phyloP scores from a whole-genome alignment of 2,888 invertebrate species.

The Spilarctia lutea region DNA sequence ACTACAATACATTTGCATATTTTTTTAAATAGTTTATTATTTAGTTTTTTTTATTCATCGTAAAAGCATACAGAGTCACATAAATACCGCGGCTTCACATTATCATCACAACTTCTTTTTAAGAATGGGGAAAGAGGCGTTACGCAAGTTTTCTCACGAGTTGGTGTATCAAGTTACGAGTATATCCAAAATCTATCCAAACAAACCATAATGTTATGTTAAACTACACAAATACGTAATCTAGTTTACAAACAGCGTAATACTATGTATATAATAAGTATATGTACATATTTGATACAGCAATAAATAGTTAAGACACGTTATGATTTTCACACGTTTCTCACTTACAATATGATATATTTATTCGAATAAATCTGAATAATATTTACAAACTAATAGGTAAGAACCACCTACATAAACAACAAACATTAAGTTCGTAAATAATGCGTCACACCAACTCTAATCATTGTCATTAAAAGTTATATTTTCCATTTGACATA shows the following conservation, averaged over 20 bases:
- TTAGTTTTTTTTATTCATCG: neutral
- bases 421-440: conserved; percentile 13
- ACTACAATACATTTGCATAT: neutral
- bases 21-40: neutral
- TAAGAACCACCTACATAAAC: conserved; percentile 12
- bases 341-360: neutral
- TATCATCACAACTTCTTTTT: neutral
- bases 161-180: neutral
- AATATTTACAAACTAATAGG: conserved; percentile 12
- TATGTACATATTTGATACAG: neutral
- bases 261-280: neutral
- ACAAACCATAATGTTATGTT: neutral
- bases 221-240: neutral
- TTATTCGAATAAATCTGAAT: conserved; percentile 6
- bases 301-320: neutral
- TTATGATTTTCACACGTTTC: neutral
- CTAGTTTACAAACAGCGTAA: neutral
- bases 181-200: neutral
- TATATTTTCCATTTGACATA: neutral
- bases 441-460: conserved; percentile 1
- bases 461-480: neutral
- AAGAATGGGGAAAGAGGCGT: neutral
- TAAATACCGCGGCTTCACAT: neutral
- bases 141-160: neutral
- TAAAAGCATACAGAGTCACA: neutral